Conservation (phyloP, 1,140 invertebrate genomes). For the Acromyrmex charruanus region DNA sequence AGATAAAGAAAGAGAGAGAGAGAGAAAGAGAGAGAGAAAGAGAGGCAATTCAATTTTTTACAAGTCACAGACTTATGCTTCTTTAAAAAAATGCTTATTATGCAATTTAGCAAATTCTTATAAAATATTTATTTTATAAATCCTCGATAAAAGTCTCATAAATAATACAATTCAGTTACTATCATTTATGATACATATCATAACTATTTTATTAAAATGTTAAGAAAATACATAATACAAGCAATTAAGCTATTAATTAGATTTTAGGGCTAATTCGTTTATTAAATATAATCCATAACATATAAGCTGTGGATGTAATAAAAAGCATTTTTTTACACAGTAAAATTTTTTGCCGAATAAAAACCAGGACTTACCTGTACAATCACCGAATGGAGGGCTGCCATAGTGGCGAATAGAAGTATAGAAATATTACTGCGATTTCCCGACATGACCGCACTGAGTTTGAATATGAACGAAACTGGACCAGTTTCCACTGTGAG, state of each 20-base stretch:
- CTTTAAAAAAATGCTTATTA: background rate
- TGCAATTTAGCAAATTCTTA: background rate
- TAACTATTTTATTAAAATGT: background rate
- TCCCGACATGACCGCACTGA: slow-evolving; percentile 80
- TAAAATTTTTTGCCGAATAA: background rate
- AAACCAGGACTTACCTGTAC: slow-evolving; percentile 69
- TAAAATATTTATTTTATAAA: background rate
- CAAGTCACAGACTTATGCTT: too few relatives aligned
- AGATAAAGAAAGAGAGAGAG: background rate
- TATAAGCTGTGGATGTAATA: background rate
- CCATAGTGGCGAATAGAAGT: slow-evolving; percentile 60
- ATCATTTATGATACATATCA: background rate
- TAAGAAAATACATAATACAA: slow-evolving; percentile 52
- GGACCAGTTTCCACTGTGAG: slow-evolving; percentile 78
- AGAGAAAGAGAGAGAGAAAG: background rate
- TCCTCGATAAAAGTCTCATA: background rate
- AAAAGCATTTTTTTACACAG: background rate
- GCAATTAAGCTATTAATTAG: slow-evolving; percentile 21
- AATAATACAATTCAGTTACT: background rate
- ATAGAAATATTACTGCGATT: slow-evolving; percentile 63
- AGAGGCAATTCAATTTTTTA: background rate
- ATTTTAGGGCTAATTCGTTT: slow-evolving; percentile 4
- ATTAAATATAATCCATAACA: slow-evolving; percentile 19
- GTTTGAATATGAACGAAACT: slow-evolving; percentile 83
- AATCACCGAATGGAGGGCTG: slow-evolving; percentile 40